Base-by-base conservation (phyloP, 2,888 invertebrate species). In the Linyphia triangularis region DNA sequence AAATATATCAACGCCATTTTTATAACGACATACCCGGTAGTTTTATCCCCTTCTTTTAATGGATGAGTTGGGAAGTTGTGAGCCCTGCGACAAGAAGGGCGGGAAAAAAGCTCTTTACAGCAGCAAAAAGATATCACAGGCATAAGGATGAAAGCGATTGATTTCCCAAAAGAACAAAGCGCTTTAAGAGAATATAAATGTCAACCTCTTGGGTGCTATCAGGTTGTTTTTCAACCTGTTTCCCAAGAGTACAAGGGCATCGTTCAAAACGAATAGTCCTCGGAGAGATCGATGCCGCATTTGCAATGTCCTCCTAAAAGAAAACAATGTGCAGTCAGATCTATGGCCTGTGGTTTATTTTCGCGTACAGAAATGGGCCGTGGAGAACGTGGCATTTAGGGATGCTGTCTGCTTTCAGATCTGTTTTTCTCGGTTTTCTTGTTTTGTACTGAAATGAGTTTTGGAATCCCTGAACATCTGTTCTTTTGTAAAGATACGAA, bases 101-200 rank as follows among this genome's bases (percentile, higher is more conserved):
- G 33, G 33, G 33, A 51, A 51, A 51, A 77, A 77, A 33, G 37
- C 61, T 33, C 37, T 75, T 75, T 61, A 37, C 7, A 37, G 63
- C 37, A 37, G 16, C 6, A 59, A 75, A 77, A 75, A 77, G 40
- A 24, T 6, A 28, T 22, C 61, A 33, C 28, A 10, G n/a, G 61
- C n/a, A 16, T 13, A 2, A 61, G 63, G 63, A 43, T 19, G 43
- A 26, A 40, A 40, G 28, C 37, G 26, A 86, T 86, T 73, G 73
- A 86, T 86, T 86, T 81, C 86, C 81, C 81, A 13, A 13, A 26
- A 85, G 85, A 65, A 86, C 70, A 57, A 73, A 70, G 51, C 51
- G 67, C 33, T 81, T 86, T 86, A 81, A 75, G 86, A 81, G 86
- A 86, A 86, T 81, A 86, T 81, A 73, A 86, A 86, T 86, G 86